Base-by-base conservation (phyloP, 2,113 vertebrate genomes). In the Sminthopsis crassicaudata region DNA sequence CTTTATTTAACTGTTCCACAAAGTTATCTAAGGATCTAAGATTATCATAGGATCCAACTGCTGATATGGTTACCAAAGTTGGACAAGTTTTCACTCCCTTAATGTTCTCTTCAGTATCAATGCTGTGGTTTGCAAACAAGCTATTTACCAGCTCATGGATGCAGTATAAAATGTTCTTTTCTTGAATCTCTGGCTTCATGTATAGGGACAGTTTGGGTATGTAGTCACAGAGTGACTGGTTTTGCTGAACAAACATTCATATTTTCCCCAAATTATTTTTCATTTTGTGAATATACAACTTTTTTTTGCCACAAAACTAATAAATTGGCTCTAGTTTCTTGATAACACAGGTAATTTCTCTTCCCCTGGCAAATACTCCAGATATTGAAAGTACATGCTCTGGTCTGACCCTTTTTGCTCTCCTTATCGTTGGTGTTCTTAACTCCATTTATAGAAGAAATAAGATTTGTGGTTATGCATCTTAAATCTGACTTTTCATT, bases 101-200 rank as follows among this genome's bases (percentile, higher is more conserved):
- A n/a, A 99, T 99, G 97, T 99, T 99, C 97, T 99, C 99, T 22
- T 99, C 99, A 2, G 99, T 99, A 95, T 99, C 99, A 97, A 99
- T 99, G 97, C 99, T 98, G 96, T 94, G 98, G 95, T 99, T 96
- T 8, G 98, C 98, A 96, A 99, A 99, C 51, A 99, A 98, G 95
- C 99, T 99, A 97, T 99, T 98, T 98, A 99, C 98, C 89, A 99
- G 98, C 96, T 99, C 99, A 7, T 99, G 98, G 3, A 99, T 99
- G 94, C 98, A 99, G 0, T 98, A 98, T 96, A 99, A 97, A 51
- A 92, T 99, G 99, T 30, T 67, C 96, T 99, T 99, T 98, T 99
- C 99, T 99, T 99, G 99, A 99, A 99, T 99, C 16, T 99, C 99
- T 0, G 99, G 93, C 99, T 99, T 99, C 99, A 99, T 99, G 98